Evolutionary conservation across 2,113 vertebrate species (phyloP), one percentile per base, ranked within the genome.

Genomic region (Pimephales promelas): DNA sequence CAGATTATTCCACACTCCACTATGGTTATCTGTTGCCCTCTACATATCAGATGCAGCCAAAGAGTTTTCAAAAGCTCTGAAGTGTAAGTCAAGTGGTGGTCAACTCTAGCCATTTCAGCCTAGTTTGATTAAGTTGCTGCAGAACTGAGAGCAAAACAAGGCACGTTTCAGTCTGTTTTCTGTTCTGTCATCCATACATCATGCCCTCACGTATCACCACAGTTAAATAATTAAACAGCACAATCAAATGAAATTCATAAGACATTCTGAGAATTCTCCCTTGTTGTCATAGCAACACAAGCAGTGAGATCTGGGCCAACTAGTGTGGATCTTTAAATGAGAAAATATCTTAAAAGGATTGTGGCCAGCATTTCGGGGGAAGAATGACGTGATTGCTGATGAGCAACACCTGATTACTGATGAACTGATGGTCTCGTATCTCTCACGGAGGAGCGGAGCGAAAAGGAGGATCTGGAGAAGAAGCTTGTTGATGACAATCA

Each of bases 241-340:
- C 43, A 77, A 13, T 14, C n/a, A 77, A 77, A 83, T 57, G 22
- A 34, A 75, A 74, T 47, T 52, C n/a, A 26, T 31, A 62, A 72
- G 22, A 82, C 16, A 73, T 86, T 57, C 34, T 31, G n/a, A 78
- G 47, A 73, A 26, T 56, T 45, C 36, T 87, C 84, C 81, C 84
- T 43, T 68, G 88, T 90, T 86, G 88, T 81, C 88, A 90, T 89
- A 79, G 90, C 86, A 90, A 93, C 91, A 13, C 22, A 62, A 83
- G 64, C 83, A 84, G 71, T 81, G 59, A n/a, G 80, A 75, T 83
- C 59, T 83, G 70, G 73, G 47, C 64, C 73, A 73, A 83, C 14
- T 54, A 16, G 13, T 71, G 18, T 56, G 61, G 28, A 6, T 90
- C 40, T 59, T 64, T 76, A 10, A 0, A 14, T 72, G 26, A 86